Evolutionary conservation across 2,797 vertebrate species (phyloP), one percentile per base, ranked within the genome.

Genomic region (Choloepus didactylus): DNA sequence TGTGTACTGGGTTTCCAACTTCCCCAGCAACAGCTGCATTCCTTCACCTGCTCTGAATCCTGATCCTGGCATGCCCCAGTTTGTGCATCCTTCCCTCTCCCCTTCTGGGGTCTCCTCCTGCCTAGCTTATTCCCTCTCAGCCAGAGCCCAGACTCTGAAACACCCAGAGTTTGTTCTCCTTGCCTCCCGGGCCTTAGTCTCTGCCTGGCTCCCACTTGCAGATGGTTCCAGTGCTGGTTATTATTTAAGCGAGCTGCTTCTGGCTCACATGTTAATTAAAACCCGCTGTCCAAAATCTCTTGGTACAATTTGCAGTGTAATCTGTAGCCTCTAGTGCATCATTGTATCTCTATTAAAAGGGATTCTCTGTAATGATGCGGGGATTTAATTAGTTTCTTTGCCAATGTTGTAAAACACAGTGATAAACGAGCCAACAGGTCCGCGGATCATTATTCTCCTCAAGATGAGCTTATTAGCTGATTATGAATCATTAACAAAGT

Each of bases 351-450:
- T 99, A 99, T 99, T 99, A 99, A 99, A 99, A 99, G 98, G 99
- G 98, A 99, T 99, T 99, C 99, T 99, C 99, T 99, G 99, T 99
- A 99, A 99, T 99, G 99, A 99, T 99, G 99, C 99, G 98, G 98
- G 98, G 99, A 99, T 99, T 99, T 99, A 99, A 99, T 99, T 99
- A 99, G 99, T 99, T 99, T 99, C 99, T 99, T 99, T 98, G 99
- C 99, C 97, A 98, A 98, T 99, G 99, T 99, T 99, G 99, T 99
- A 99, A 99, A 99, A 99, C 99, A 99, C 98, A 98, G 99, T 99
- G 99, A 99, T 99, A 99, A 99, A 99, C 99, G 99, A 99, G 99
- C 99, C 99, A 99, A 99, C 99, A 99, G 99, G 99, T 99, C 98
- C 98, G 98, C 98, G 99, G 99, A 99, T 99, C 99, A 99, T 99